These are phyloP conservation scores for Cecidostiba fungosa DNA, from an alignment of 2,888 invertebrate species.

Conservation along the genomic window DNA sequence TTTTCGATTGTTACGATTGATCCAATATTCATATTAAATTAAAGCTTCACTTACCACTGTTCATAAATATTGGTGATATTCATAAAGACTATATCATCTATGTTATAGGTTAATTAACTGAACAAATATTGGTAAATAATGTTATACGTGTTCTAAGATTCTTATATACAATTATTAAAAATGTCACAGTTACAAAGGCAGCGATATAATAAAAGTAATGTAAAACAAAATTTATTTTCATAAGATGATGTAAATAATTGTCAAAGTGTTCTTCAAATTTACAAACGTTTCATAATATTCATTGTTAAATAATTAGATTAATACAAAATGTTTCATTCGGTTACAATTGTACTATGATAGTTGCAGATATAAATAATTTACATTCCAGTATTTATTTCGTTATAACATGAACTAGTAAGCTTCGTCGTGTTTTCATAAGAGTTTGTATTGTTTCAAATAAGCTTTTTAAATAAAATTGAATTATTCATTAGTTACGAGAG, in stretches of 20 bases:
- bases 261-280: neutral
- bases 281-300: neutral
- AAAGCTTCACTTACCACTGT: neutral
- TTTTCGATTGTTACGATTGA: neutral
- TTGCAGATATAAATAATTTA: neutral
- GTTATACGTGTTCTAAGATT: neutral
- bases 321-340: neutral
- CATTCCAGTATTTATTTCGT: neutral
- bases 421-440: neutral
- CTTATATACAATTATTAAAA: neutral
- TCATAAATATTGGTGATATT: neutral
- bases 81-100: neutral
- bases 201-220: neutral
- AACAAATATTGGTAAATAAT: neutral
- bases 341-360: neutral
- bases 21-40: neutral
- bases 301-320: neutral
- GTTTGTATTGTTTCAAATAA: neutral
- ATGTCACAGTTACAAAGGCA: neutral
- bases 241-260: constrained; percentile 1
- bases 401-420: neutral
- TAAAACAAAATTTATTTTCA: neutral
- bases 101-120: neutral
- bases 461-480: neutral
- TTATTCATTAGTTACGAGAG: neutral